Conservation (phyloP, 2,113 vertebrate species). For the Odontophorus gujanensis region DNA sequence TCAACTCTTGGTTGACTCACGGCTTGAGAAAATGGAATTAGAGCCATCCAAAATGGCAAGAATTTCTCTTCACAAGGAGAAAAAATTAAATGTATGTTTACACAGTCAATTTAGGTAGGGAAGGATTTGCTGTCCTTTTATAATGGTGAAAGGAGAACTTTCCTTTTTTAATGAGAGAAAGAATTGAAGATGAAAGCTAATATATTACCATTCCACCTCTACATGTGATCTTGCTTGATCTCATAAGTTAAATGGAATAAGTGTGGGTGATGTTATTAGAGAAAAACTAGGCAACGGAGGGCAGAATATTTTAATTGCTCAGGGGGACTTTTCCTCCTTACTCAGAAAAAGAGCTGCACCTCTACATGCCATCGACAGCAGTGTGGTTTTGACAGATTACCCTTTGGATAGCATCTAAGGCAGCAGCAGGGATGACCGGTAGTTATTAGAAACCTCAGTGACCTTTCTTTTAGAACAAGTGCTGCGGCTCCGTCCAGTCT, state of each 20-base stretch:
- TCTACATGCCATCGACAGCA: slow-evolving; percentile 22
- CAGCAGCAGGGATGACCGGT: neutral
- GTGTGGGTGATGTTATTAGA: slow-evolving; percentile 22
- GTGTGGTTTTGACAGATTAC: slow-evolving; percentile 22
- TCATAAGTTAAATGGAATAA: slow-evolving; percentile 7
- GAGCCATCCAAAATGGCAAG: slow-evolving; percentile 2
- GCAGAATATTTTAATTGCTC: slow-evolving; percentile 52
- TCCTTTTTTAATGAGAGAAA: neutral
- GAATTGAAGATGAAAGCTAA: slow-evolving; percentile 13
- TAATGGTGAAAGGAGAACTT: neutral
- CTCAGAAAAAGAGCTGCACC: slow-evolving; percentile 26
- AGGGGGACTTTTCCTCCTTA: slow-evolving; percentile 19
- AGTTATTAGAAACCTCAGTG: slow-evolving; percentile 6
- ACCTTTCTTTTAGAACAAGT: slow-evolving; percentile 23
- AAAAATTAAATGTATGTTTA: slow-evolving; percentile 39
- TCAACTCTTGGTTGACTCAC: slow-evolving; percentile 25
- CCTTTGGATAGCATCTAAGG: neutral
- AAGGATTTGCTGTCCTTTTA: neutral
- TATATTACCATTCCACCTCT: neutral
- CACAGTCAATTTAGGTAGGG: slow-evolving; percentile 36
- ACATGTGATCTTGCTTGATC: neutral
- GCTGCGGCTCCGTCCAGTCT: neutral
- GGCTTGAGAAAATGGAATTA: slow-evolving; percentile 45
- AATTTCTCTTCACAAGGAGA: slow-evolving; percentile 39
- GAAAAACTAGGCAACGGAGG: slow-evolving; percentile 38